Evolutionary conservation across 2,797 vertebrate genomes (phyloP), one percentile per base, ranked within the genome.

Genomic region (Typhlichthys eigenmanni): DNA sequence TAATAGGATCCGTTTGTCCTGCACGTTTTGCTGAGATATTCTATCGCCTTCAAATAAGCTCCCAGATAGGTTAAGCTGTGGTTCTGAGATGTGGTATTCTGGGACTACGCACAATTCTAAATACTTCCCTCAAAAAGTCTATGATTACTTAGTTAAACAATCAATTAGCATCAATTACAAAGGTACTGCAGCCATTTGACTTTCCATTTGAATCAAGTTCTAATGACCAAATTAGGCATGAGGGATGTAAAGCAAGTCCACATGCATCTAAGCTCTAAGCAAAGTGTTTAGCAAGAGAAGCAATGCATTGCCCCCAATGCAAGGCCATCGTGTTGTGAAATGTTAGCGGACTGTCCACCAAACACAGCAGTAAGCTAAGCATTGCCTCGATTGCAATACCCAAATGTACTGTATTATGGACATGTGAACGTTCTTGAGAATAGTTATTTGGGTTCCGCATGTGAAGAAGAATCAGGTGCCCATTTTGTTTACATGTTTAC

Each of bases 401-500:
- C 79, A 64, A 65, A 82, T 81, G 80, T 77, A 29, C 24, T 29
- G 4, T 29, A 29, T 29, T 4, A 73, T 52, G 72, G 62, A 72
- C 74, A 88, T 13, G 63, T 38, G 64, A 84, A 83, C 85, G 85
- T 86, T 91, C 79, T 76, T 81, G 62, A 75, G 67, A 68, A 75
- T 80, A 85, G 82, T 88, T 85, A 90, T 78, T 68, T 68, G 49
- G 55, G 81, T 85, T 79, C 56, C 64, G 70, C 71, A 73, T 81
- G 82, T 77, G 79, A 88, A 77, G 84, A 69, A 58, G 80, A 82
- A 88, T 90, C 88, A 89, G 88, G 77, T 87, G 78, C 67, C 78
- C 73, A 85, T 77, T 87, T 85, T 83, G 74, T 80, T 71, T 46
- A 73, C 66, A 58, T 71, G 32, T 32, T 9, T 7, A 55, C 62